Evolutionary conservation across 2,797 vertebrate genomes (phyloP).

Genomic region (Harpagifer antarcticus): DNA sequence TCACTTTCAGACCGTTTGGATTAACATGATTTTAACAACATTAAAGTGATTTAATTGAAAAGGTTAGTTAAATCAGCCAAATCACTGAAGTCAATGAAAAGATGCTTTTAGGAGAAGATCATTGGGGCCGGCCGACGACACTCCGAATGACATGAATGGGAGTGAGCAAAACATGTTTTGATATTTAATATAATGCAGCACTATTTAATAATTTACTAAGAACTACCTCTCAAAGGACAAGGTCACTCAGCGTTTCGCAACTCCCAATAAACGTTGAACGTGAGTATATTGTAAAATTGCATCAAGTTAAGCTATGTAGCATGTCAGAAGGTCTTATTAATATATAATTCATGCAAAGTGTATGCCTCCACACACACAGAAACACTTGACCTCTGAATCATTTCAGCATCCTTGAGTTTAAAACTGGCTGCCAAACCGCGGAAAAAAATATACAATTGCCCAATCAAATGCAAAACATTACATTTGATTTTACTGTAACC

Average conservation of each 20-base stretch:
- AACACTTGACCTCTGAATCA: too few relatives aligned
- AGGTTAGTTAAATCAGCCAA: conserved; percentile 18
- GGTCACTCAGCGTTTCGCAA: not conserved
- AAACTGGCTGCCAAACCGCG: too few relatives aligned
- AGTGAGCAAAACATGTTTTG: too few relatives aligned
- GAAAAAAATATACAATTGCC: too few relatives aligned
- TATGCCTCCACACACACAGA: too few relatives aligned
- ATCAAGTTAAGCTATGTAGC: not conserved
- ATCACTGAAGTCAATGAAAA: conserved; percentile 36
- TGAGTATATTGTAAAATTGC: not conserved
- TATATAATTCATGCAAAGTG: not conserved
- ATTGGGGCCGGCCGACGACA: not conserved
- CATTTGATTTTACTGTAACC: too few relatives aligned
- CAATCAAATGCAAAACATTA: too few relatives aligned
- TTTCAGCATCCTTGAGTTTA: too few relatives aligned
- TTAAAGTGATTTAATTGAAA: conserved; percentile 6
- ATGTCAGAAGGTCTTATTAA: not conserved
- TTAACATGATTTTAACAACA: not conserved
- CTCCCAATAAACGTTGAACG: not conserved
- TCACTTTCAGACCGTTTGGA: not conserved
- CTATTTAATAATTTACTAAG: not conserved
- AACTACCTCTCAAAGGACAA: not conserved
- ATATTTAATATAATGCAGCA: not conserved
- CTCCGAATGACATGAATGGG: not conserved
- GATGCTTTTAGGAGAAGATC: conserved; percentile 3